Base-by-base conservation (phyloP, 2,113 vertebrate genomes). In the Corydoras sp. region DNA sequence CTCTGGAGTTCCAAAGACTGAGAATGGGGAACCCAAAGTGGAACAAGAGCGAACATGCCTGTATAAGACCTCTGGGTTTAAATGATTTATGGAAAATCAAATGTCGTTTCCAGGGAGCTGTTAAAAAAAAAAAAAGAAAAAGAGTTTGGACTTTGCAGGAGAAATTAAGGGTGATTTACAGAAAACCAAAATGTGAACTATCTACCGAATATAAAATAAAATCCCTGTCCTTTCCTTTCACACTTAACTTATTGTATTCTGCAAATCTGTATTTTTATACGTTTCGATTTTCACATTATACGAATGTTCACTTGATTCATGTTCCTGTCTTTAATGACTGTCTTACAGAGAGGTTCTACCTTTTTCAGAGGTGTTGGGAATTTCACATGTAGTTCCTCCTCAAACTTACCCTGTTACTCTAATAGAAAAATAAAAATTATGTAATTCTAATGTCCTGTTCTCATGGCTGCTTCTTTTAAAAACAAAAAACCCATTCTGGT, bases 241-340 rank as follows among this genome's bases (percentile, higher is more conserved):
- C 29, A 13, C 56, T 51, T 81, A 81, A 77, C 70, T 79, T 75
- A 81, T 74, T 68, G 53, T 43, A 43, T 76, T 74, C 65, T 84
- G 82, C 81, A 75, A 87, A 85, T 87, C 84, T 86, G 80, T 90
- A 86, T 89, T 89, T 89, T 70, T 78, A 66, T 62, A 62, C 58
- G 48, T 71, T 75, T 66, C n/a, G 67, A 71, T 60, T 49, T 74
- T 62, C 24, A 61, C 43, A 53, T 51, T 59, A 24, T 59, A 35
- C 51, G 35, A 62, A 18, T 11, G 61, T 79, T 71, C 55, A 58
- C 59, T 70, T 75, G 65, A 69, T 72, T 77, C 49, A 48, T 68
- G 30, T 56, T 62, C 65, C 65, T 68, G 32, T 18, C 32, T 68
- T 15, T 29, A 60, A 32, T 51, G 71, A 73, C 71, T 24, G 49